phyloP scores from a whole-genome alignment of 92 coral and sea anemone genomes.

The Hydrozoanthus gracilis region DNA sequence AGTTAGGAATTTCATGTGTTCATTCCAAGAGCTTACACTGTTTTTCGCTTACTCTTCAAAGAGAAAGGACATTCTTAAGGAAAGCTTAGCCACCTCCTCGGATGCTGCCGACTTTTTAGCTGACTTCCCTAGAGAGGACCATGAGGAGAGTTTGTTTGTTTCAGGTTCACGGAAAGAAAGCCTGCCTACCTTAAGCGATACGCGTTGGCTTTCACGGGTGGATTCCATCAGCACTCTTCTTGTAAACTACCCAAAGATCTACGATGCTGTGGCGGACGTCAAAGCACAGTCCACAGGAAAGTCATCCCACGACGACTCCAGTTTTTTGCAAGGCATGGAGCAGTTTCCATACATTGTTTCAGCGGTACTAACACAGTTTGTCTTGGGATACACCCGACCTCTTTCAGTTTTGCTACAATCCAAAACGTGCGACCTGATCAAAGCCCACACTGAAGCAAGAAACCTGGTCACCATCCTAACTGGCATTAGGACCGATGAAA shows the following conservation, averaged over 20 bases:
- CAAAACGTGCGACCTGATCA: too few species aligned
- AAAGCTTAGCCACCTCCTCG: constrained; percentile 45
- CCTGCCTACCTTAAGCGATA: too few species aligned
- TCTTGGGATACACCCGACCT: too few species aligned
- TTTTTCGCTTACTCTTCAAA: constrained; percentile 52
- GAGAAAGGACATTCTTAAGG: constrained; percentile 56
- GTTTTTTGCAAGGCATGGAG: constrained; percentile 22
- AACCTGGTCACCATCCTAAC: too few species aligned
- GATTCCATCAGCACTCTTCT: constrained; percentile 50
- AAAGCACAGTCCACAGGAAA: constrained; percentile 17
- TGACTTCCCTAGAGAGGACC: constrained; percentile 20
- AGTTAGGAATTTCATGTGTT: constrained; percentile 39
- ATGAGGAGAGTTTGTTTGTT: not conserved
- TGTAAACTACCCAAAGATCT: constrained; percentile 21
- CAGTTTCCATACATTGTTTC: too few species aligned
- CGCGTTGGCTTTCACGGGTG: too few species aligned
- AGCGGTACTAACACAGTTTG: too few species aligned
- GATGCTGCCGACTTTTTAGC: constrained; percentile 30
- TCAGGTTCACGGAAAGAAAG: not conserved
- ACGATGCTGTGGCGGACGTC: constrained; percentile 21
- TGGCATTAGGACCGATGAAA: too few species aligned
- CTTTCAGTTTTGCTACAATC: too few species aligned
- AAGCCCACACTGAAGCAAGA: too few species aligned
- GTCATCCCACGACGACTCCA: constrained; percentile 30
- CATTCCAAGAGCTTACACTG: constrained; percentile 42